Percentiles rank a stretch among this genome's conserved stretches.
Conservation (phyloP, 2,797 vertebrate genomes). For the Lacerta viridis region DNA sequence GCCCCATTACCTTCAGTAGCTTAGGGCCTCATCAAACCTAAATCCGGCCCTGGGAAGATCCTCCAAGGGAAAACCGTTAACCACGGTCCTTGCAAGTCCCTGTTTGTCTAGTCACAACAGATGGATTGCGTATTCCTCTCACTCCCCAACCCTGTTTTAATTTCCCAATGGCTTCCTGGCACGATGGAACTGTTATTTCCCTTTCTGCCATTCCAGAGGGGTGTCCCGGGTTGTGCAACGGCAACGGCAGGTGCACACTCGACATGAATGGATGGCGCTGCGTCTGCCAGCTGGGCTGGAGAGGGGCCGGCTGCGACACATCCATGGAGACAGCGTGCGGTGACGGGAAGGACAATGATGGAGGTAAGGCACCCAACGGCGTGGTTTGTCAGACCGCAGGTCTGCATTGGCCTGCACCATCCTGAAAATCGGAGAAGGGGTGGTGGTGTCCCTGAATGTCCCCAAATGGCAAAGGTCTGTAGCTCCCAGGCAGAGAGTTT, state of each 20-base stretch:
- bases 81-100: conserved; percentile 3
- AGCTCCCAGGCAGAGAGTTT: no score
- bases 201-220: conserved; percentile 89
- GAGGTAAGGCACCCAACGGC: conserved; percentile 84
- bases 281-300: conserved; percentile 98
- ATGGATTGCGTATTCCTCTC: background rate
- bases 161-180: background rate
- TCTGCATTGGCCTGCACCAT: background rate
- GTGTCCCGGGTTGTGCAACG: conserved; percentile 97
- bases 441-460: no score
- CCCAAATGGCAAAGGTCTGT: no score
- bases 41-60: no score
- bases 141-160: background rate
- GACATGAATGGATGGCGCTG: conserved; percentile 98
- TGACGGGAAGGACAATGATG: conserved; percentile 97
- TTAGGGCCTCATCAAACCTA: no score
- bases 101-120: conserved; percentile 20
- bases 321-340: conserved; percentile 98
- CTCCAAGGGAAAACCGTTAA: background rate
- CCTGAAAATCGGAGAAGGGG: no score
- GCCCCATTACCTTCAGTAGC: no score
- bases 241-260: conserved; percentile 97
- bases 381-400: background rate
- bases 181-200: conserved; percentile 1
- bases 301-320: conserved; percentile 95